Percentiles rank a stretch among this genome's conserved stretches.
Evolutionary conservation across 2,113 vertebrate species (phyloP).

Genomic region (Xenotilapia caudafasciata): DNA sequence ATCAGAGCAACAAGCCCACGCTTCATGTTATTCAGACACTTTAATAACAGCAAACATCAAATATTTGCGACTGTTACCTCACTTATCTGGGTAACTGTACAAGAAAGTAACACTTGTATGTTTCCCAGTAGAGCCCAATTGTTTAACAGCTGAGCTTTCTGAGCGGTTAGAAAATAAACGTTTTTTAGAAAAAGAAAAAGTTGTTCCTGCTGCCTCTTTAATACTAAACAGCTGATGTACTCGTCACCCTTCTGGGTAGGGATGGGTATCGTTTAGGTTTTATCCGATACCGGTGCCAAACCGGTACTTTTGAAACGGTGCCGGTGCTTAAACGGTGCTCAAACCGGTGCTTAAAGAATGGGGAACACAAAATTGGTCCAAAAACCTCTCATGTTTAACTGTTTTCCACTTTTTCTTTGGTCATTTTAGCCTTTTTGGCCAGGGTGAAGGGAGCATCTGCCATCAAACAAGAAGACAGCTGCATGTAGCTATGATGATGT

Average conservation of each 20-base stretch:
- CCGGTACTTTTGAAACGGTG: too few species aligned
- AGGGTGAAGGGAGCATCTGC: too few species aligned
- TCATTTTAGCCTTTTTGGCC: too few species aligned
- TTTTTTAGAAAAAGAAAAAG: background rate
- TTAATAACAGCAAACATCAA: background rate
- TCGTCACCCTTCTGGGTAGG: background rate
- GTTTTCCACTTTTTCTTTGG: too few species aligned
- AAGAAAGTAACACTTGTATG: background rate
- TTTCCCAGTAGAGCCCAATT: background rate
- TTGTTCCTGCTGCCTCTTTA: background rate
- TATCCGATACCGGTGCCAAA: too few species aligned
- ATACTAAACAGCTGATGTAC: background rate
- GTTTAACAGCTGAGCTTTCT: background rate
- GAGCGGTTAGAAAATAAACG: background rate
- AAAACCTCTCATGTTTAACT: too few species aligned
- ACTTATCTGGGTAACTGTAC: background rate
- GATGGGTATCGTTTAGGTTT: too few species aligned
- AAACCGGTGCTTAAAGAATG: too few species aligned
- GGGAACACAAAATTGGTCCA: rapidly evolving
- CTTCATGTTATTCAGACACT: background rate
- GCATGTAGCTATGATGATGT: rapidly evolving
- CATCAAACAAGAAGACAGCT: too few species aligned
- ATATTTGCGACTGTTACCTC: background rate
- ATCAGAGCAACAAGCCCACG: background rate
- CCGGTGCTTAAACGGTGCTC: too few species aligned